A percentile compares a stretch with the other conserved stretches of the same genome.
Evolutionary conservation across 1,140 invertebrate species (phyloP).

Genomic region (Drosophila watanabei): DNA sequence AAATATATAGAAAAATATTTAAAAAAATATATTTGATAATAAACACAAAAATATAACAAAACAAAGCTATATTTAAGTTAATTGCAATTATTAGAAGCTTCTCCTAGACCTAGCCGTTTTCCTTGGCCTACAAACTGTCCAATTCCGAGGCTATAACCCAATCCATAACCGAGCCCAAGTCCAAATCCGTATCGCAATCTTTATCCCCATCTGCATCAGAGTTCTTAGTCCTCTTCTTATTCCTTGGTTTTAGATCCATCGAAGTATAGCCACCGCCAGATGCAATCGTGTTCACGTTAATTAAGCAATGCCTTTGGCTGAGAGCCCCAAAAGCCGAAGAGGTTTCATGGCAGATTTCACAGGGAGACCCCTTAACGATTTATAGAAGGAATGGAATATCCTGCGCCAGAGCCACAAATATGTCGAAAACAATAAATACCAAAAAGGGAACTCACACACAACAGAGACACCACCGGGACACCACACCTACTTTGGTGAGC

Average conservation of each 20-base stretch:
- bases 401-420: conserved; percentile 61
- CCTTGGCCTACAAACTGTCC: background rate
- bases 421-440: conserved; percentile 80
- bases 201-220: background rate
- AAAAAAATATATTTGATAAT: background rate
- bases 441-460: conserved; percentile 43
- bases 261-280: conserved; percentile 21
- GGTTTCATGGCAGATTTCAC: background rate
- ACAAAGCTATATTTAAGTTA: background rate
- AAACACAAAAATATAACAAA: background rate
- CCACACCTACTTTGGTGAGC: conserved; percentile 48
- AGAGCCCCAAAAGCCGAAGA: conserved; percentile 8
- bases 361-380: background rate
- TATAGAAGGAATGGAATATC: background rate
- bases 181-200: background rate
- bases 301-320: conserved; percentile 44
- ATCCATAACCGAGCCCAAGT: background rate
- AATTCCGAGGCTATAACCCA: background rate
- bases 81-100: background rate
- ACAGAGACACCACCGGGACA: background rate
- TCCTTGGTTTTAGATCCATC: background rate
- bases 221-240: background rate
- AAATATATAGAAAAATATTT: background rate
- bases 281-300: conserved; percentile 51
- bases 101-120: background rate